These are phyloP conservation scores for Motacilla alba DNA, from an alignment of 2,113 vertebrate species.

Conservation along the genomic window DNA sequence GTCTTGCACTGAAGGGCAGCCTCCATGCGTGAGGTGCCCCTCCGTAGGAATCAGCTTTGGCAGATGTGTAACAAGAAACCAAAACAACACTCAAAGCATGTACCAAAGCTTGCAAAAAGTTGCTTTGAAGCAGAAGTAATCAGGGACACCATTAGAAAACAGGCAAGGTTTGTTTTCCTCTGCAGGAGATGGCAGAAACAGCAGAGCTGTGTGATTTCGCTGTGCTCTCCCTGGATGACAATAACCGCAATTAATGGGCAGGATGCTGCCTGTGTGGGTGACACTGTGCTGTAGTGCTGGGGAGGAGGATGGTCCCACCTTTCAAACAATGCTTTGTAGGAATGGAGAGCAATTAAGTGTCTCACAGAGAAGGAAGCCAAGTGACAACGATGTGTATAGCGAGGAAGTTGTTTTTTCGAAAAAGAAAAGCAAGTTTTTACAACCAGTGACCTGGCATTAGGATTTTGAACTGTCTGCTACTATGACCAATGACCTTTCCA, in stretches of 20 bases:
- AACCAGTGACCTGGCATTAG: not conserved
- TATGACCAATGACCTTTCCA: not conserved
- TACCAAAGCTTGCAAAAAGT: not conserved
- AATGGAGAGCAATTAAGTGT: not conserved
- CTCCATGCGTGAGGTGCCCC: not conserved
- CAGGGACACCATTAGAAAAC: not conserved
- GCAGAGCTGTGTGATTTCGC: not conserved
- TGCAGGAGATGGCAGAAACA: not conserved
- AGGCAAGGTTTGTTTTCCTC: not conserved
- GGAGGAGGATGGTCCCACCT: not conserved
- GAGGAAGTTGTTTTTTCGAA: not conserved
- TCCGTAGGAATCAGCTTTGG: not conserved
- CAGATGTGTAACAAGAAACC: not conserved
- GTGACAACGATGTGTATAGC: not conserved
- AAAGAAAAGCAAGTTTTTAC: not conserved
- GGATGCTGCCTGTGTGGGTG: not conserved
- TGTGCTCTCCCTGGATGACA: not conserved
- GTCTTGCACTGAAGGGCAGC: not conserved
- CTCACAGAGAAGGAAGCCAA: not conserved
- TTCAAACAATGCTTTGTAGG: not conserved
- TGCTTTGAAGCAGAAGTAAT: not conserved
- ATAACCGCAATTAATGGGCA: not conserved
- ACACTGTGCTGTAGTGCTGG: not conserved
- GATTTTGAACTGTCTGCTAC: not conserved
- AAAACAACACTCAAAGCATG: not conserved